phyloP scores from a whole-genome alignment of 2,797 vertebrate genomes.

The Melanotaenia nigrans region DNA sequence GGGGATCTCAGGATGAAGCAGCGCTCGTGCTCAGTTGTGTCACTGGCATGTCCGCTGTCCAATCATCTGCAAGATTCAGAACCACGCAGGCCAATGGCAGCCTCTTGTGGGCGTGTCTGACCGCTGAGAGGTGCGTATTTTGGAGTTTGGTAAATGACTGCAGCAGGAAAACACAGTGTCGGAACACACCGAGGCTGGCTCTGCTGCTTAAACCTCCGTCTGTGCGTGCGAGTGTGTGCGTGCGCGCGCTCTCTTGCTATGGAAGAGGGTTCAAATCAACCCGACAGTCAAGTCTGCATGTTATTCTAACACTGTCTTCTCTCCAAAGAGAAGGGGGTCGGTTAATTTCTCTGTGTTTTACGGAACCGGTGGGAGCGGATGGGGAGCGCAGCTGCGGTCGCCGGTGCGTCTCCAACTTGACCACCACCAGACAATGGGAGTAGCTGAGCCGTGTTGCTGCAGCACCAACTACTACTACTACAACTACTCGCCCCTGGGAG shows the following conservation, averaged over 20 bases:
- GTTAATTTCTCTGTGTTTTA: not conserved
- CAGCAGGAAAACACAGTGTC: slow-evolving; percentile 89
- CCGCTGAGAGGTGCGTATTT: slow-evolving; percentile 78
- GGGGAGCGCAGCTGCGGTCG: slow-evolving; percentile 60
- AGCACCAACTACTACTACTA: slow-evolving; percentile 75
- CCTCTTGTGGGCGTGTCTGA: slow-evolving; percentile 75
- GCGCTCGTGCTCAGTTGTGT: slow-evolving; percentile 12
- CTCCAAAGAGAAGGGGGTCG: slow-evolving; percentile 5
- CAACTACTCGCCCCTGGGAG: slow-evolving; percentile 86
- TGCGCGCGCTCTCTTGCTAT: slow-evolving; percentile 48
- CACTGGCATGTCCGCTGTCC: slow-evolving; percentile 61
- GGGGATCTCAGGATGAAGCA: slow-evolving; percentile 22
- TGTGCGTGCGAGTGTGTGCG: slow-evolving; percentile 28
- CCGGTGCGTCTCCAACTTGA: slow-evolving; percentile 78
- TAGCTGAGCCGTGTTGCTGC: slow-evolving; percentile 85
- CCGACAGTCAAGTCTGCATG: slow-evolving; percentile 31
- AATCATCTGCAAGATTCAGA: slow-evolving; percentile 57
- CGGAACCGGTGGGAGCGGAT: slow-evolving; percentile 60
- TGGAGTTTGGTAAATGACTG: slow-evolving; percentile 98
- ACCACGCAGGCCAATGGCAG: slow-evolving; percentile 70
- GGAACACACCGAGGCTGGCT: slow-evolving; percentile 76
- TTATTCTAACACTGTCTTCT: slow-evolving; percentile 20
- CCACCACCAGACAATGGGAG: slow-evolving; percentile 90
- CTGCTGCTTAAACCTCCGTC: slow-evolving; percentile 9
- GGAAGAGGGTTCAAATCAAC: slow-evolving; percentile 45